Evolutionary conservation across 2,797 vertebrate species (phyloP).

Genomic region (Bovichtus diacanthus): DNA sequence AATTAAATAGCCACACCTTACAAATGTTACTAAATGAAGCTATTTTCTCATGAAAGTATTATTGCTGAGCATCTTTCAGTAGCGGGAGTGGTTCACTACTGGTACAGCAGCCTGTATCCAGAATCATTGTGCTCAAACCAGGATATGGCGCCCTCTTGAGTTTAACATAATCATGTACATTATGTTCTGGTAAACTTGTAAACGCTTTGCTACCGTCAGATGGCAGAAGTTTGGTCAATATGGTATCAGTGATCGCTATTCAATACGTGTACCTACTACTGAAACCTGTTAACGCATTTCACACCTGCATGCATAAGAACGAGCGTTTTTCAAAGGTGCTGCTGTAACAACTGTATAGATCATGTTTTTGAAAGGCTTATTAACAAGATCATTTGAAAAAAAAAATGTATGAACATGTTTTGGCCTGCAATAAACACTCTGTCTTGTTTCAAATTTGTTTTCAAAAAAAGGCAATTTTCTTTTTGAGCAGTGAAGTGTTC

Average conservation of each 20-base stretch:
- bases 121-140: neutral
- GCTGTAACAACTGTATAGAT: neutral
- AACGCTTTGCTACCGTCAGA: neutral
- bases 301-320: neutral
- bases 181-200: neutral
- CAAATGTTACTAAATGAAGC: neutral
- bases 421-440: neutral
- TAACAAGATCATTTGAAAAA: neutral
- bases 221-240: neutral
- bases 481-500: neutral
- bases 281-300: neutral
- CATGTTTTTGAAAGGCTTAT: neutral
- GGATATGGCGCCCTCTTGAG: constrained; percentile 35
- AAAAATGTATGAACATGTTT: neutral
- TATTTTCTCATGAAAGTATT: neutral
- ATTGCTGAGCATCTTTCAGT: neutral
- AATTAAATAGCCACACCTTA: neutral
- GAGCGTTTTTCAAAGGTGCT: neutral
- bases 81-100: neutral
- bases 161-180: constrained; percentile 6
- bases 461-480: neutral
- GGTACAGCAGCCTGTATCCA: neutral
- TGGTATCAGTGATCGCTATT: neutral
- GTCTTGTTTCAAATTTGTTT: neutral
- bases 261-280: neutral